Evolutionary conservation across 2,113 vertebrate species (phyloP).

Genomic region (Hepsetus odoe): DNA sequence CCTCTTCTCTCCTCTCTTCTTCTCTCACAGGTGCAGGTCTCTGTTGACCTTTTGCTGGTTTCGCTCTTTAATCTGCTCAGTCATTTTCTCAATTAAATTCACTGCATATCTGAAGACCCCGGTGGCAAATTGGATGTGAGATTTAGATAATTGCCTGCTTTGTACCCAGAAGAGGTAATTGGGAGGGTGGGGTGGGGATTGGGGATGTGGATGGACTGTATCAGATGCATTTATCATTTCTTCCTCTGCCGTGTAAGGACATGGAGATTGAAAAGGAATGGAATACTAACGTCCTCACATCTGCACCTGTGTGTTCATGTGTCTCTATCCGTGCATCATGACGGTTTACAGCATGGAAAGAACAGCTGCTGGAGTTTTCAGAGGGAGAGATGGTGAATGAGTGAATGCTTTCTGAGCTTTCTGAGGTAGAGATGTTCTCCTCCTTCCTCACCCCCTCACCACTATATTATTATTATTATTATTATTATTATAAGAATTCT

Average conservation of each 20-base stretch:
- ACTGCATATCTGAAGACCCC: not conserved
- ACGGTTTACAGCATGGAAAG: too few species aligned
- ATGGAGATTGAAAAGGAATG: not conserved
- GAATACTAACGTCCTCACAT: not conserved
- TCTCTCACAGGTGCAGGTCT: not conserved
- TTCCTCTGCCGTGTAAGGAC: not conserved
- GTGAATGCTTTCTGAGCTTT: too few species aligned
- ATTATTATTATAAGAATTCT: too few species aligned
- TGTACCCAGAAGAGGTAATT: not conserved
- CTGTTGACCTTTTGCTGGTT: slow-evolving; percentile 12
- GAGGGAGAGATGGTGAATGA: too few species aligned
- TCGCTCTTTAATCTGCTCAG: slow-evolving; percentile 23
- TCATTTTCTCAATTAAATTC: slow-evolving; percentile 24
- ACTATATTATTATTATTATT: too few species aligned
- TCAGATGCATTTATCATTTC: not conserved
- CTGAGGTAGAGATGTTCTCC: too few species aligned
- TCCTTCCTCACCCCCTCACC: too few species aligned
- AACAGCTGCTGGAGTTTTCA: too few species aligned
- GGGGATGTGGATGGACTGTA: not conserved
- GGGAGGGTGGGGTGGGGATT: not conserved
- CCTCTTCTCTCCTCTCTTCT: not conserved
- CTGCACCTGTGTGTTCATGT: too few species aligned
- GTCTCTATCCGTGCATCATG: too few species aligned
- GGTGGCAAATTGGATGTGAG: slow-evolving; percentile 26
- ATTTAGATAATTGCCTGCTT: slow-evolving; percentile 20